Evolutionary conservation across 2,113 vertebrate genomes (phyloP), one percentile per base, ranked within the genome.

Genomic region (Takifugu flavidus): DNA sequence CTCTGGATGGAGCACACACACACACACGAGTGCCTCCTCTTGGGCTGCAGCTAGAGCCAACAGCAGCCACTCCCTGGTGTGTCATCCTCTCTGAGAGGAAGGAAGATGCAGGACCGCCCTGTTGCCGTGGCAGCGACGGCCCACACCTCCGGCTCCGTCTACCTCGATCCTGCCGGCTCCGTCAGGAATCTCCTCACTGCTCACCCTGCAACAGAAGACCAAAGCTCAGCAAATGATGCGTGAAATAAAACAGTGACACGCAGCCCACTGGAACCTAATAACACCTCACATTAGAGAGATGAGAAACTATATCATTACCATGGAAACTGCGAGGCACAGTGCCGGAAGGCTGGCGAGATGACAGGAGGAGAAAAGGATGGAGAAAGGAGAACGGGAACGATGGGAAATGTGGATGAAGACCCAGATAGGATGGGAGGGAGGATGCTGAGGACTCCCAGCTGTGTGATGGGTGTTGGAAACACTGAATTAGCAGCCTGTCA

Each of bases 301-400:
- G 80, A 87, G 83, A 87, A 88, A 88, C 80, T 83, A 86, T 82
- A 80, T 73, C 82, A 89, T 90, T 89, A 83, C 89, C 89, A 89
- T 90, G 86, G 87, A 86, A 90, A 90, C 89, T 72, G 86, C 67
- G 79, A 82, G 78, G 83, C 64, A 8, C 68, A 72, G 77, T 80
- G 84, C 82, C 76, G 77, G 70, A 60, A 75, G 85, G 80, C 78
- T 88, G 86, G 86, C 81, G 79, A 67, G 70, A 77, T 74, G 78
- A 83, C 82, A 80, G 74, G 78, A 75, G 65, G 74, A 65, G 70
- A 74, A 75, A 80, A 65, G 66, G 70, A 82, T 68, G 68, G 53
- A 74, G 65, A 70, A 50, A 69, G 63, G 68, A 51, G 13, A 56
- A 56, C 26, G 53, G 62, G 59, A 65, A 71, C 49, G 47, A 55